Percentiles rank a stretch among this genome's conserved stretches.
Evolutionary conservation across 2,113 vertebrate species (phyloP).

Genomic region (Maccullochella peelii): DNA sequence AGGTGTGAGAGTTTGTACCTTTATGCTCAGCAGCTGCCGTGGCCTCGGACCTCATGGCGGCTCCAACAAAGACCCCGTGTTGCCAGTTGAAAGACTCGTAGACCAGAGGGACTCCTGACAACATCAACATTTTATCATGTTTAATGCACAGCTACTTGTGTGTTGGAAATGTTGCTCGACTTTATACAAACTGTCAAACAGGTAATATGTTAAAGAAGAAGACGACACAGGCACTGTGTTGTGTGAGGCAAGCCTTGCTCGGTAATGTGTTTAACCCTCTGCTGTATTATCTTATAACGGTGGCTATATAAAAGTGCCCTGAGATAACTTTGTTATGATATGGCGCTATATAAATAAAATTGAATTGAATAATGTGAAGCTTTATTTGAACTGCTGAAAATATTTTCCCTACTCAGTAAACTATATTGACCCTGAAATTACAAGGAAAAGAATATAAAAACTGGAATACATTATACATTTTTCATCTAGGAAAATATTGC

Average conservation of each 20-base stretch:
- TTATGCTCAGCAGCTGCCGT: conserved; percentile 97
- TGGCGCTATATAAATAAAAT: no score
- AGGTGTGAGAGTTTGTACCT: conserved; percentile 81
- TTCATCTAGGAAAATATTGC: no score
- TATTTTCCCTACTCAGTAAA: no score
- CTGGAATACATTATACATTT: no score
- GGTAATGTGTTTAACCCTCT: neutral
- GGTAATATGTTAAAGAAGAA: neutral
- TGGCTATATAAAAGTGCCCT: no score
- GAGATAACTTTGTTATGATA: no score
- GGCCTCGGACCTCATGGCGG: conserved; percentile 96
- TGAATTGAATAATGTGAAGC: no score
- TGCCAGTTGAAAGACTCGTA: conserved; percentile 96
- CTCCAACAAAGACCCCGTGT: conserved; percentile 96
- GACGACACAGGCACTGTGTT: neutral
- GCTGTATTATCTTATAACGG: neutral
- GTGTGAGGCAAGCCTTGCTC: neutral
- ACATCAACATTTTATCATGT: conserved; percentile 1
- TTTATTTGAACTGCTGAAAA: no score
- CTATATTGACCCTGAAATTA: no score
- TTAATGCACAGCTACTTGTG: neutral
- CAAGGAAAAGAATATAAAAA: no score
- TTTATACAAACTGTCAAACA: neutral
- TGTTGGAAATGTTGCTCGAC: neutral
- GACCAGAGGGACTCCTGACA: conserved; percentile 93